Evolutionary conservation across 2,797 vertebrate genomes (phyloP), one percentile per base, ranked within the genome.

Genomic region (Loris lydekkerianus): DNA sequence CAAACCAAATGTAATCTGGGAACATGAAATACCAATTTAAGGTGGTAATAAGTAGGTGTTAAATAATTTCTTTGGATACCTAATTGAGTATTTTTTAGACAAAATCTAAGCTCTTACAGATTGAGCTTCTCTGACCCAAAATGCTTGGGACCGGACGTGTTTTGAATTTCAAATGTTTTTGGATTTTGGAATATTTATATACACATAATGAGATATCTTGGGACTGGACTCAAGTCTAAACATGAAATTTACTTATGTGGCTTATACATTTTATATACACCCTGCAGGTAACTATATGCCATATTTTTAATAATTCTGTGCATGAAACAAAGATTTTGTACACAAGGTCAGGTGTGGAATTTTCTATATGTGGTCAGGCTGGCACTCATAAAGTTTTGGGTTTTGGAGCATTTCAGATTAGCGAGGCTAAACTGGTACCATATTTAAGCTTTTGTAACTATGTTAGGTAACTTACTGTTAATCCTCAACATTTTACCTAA

Each of bases 401-500:
- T 60, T 60, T 58, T 60, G n/a, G 34, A 80, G 3, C 56, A 80
- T 80, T 80, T 58, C 34, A 56, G 65, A 67, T 18, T 67, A 67
- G 65, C 7, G 31, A 67, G 65, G 65, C 17, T 67, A 7, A 37
- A 37, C 34, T 20, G 18, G n/a, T 78, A 63, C n/a, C 46, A 18
- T 83, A 67, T 65, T 65, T 91, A 89, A 86, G 37, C 58, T 85
- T 85, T 63, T 31, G 43, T 61, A 84, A 86, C 58, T 77, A 81
- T 61, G 34, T 91, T 87, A 91, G 60, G 81, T 46, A 31, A n/a
- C 7, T 93, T 94, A 78, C 8, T 34, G 82, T 34, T 86, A 80
- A 81, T 76, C 53, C 76, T 84, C n/a, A 94, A 65, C 63, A 89
- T 49, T 95, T 87, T 75, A 95, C 75, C 63, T 95, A 72, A 81